A percentile compares a stretch with the other conserved stretches of the same genome.
Conservation (phyloP, 1,140 invertebrate species). For the Drosophila bocqueti region DNA sequence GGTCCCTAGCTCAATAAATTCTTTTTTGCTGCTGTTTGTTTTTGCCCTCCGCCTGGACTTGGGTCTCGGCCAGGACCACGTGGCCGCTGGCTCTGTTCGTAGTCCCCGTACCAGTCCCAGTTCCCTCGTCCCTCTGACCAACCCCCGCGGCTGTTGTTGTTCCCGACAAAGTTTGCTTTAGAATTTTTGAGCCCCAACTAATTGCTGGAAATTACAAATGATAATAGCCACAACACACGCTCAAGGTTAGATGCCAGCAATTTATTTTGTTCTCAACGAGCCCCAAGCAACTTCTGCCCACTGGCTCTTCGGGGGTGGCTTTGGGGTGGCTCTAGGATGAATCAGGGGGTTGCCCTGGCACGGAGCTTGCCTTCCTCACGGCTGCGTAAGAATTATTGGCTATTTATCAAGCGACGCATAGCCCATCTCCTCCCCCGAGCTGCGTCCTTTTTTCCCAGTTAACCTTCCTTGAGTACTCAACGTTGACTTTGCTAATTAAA, state of each 20-base stretch:
- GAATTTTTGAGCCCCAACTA: conserved; percentile 83
- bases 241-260: conserved; percentile 80
- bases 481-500: conserved; percentile 81
- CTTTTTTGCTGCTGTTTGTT: conserved; percentile 62
- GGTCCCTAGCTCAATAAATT: conserved; percentile 72
- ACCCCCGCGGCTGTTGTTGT: conserved; percentile 45
- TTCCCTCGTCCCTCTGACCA: neutral
- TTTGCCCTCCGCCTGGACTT: conserved; percentile 53
- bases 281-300: conserved; percentile 12
- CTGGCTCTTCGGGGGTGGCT: neutral
- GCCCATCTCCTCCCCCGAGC: conserved; percentile 23
- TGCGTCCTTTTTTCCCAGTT: conserved; percentile 11
- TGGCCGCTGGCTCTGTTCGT: conserved; percentile 15
- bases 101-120: conserved; percentile 1
- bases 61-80: conserved; percentile 36
- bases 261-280: conserved; percentile 77
- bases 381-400: conserved; percentile 81
- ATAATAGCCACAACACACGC: conserved; percentile 84
- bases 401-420: conserved; percentile 77
- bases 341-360: neutral
- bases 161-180: conserved; percentile 78
- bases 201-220: conserved; percentile 83
- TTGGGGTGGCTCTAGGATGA: neutral
- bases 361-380: conserved; percentile 43
- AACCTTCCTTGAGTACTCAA: conserved; percentile 31